These are phyloP conservation scores for Charina bottae DNA, from an alignment of 2,113 vertebrate genomes.

Conservation along the genomic window DNA sequence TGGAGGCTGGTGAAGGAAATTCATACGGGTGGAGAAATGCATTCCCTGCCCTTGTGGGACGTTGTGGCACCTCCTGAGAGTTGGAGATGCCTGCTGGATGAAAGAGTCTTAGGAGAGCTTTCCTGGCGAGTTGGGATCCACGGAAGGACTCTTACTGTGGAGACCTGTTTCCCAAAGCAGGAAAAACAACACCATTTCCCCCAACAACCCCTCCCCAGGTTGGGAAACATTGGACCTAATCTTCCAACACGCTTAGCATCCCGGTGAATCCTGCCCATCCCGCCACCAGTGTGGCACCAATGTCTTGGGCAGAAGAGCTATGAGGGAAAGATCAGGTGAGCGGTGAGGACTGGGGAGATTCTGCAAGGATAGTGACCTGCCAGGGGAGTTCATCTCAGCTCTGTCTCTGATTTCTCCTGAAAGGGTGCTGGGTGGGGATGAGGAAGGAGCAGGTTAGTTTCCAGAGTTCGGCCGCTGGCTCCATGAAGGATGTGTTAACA, in stretches of 20 bases:
- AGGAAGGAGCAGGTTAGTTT: constrained; percentile 56
- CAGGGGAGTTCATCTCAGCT: constrained; percentile 45
- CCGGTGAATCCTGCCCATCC: constrained; percentile 47
- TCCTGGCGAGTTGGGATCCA: constrained; percentile 46
- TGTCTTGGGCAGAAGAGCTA: constrained; percentile 61
- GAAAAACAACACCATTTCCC: background rate
- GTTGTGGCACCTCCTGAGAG: constrained; percentile 32
- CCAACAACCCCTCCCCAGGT: background rate
- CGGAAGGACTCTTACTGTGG: constrained; percentile 42
- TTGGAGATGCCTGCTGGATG: background rate
- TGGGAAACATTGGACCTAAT: constrained; percentile 19
- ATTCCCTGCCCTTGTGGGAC: constrained; percentile 30
- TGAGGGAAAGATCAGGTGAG: constrained; percentile 53
- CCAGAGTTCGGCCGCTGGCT: constrained; percentile 64
- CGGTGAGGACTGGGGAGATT: constrained; percentile 55
- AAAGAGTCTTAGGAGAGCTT: constrained; percentile 41
- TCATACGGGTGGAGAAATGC: background rate
- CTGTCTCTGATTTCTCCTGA: constrained; percentile 60
- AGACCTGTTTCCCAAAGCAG: background rate
- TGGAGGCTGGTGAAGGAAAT: background rate
- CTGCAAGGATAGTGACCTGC: constrained; percentile 50
- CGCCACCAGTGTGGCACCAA: constrained; percentile 11
- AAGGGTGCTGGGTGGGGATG: constrained; percentile 58
- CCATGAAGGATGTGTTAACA: constrained; percentile 70
- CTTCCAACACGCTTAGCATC: constrained; percentile 30